Conservation (phyloP, 2,113 vertebrate species). For the Atrichornis clamosus region DNA sequence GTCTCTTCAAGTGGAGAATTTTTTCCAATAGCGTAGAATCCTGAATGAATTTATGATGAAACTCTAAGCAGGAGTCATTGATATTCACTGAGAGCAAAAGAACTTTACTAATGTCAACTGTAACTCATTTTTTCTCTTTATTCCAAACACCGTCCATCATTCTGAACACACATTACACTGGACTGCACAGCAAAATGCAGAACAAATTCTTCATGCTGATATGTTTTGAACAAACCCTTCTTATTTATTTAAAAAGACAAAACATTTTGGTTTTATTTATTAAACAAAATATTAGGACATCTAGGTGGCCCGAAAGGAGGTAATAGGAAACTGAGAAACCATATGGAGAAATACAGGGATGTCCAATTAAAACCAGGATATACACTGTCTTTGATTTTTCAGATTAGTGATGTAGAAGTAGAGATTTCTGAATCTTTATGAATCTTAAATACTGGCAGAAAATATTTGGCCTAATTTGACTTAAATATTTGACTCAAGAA, state of each 20-base stretch:
- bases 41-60: constrained; percentile 7
- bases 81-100: background rate
- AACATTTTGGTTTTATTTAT: background rate
- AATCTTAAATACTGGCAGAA: background rate
- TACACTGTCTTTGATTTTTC: background rate
- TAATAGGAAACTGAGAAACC: background rate
- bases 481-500: background rate
- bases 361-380: background rate
- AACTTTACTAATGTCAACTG: background rate
- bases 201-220: background rate
- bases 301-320: background rate
- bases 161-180: background rate
- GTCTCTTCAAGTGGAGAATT: background rate
- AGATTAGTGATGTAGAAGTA: background rate
- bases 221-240: background rate
- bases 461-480: background rate
- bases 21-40: background rate
- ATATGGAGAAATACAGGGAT: background rate
- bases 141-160: background rate
- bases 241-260: background rate
- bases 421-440: background rate
- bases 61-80: background rate
- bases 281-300: background rate
- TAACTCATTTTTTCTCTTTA: background rate
- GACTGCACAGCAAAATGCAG: background rate